Conservation (phyloP, 2,888 invertebrate genomes). For the Caprella mutica region DNA sequence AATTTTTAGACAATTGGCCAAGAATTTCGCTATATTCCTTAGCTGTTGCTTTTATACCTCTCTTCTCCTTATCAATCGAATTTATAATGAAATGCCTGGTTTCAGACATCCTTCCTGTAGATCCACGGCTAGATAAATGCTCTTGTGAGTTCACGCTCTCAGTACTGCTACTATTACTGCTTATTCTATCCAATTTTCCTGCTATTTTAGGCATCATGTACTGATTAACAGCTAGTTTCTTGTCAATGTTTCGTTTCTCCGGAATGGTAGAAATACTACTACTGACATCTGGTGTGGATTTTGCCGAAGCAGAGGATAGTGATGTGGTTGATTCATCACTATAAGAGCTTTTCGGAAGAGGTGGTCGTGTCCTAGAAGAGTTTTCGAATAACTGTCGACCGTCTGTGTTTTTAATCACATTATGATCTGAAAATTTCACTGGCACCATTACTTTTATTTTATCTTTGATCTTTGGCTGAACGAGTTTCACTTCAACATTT, state of each 20-base stretch:
- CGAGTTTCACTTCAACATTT: too few relatives aligned
- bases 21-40: neutral
- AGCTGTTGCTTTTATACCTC: neutral
- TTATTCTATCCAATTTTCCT: slow-evolving; percentile 35
- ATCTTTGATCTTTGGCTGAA: too few relatives aligned
- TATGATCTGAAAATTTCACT: too few relatives aligned
- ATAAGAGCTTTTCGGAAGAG: slow-evolving; percentile 23
- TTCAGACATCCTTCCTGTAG: slow-evolving; percentile 18
- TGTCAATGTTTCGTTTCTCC: slow-evolving; percentile 11
- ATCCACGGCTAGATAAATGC: slow-evolving; percentile 48
- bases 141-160: slow-evolving; percentile 65
- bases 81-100: too few relatives aligned
- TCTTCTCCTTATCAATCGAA: too few relatives aligned
- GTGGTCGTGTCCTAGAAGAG: slow-evolving; percentile 26
- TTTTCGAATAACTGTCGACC: slow-evolving; percentile 25
- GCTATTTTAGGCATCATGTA: too few relatives aligned
- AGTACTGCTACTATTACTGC: slow-evolving; percentile 60
- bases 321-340: slow-evolving; percentile 32
- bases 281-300: slow-evolving; percentile 25
- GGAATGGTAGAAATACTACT: slow-evolving; percentile 60
- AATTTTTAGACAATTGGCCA: neutral
- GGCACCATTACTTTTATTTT: too few relatives aligned
- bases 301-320: slow-evolving; percentile 27
- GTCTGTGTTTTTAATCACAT: slow-evolving; percentile 26
- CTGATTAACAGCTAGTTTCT: too few relatives aligned